phyloP scores from a whole-genome alignment of 2,888 invertebrate genomes.

The Agrochola macilenta region DNA sequence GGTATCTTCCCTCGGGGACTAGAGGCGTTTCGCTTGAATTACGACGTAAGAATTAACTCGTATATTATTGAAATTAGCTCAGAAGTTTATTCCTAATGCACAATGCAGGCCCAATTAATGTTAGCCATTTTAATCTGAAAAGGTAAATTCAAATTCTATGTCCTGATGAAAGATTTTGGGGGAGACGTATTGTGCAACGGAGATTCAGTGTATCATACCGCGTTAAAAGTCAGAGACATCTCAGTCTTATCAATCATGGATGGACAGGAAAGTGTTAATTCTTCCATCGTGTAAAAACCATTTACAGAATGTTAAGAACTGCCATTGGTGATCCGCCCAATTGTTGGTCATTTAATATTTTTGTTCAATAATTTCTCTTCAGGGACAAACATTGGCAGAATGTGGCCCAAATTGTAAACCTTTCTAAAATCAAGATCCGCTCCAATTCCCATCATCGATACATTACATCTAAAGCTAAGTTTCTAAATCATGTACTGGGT shows the following conservation, averaged over 20 bases:
- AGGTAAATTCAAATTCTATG: not conserved
- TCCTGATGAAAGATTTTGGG: not conserved
- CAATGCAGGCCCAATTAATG: conserved; percentile 3
- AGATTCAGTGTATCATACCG: no score
- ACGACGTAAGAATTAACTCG: conserved; percentile 55
- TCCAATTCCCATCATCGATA: conserved; percentile 8
- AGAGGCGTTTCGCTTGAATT: conserved; percentile 51
- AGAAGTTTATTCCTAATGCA: conserved; percentile 26
- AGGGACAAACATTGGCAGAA: not conserved
- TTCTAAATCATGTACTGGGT: conserved; percentile 60
- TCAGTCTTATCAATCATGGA: no score
- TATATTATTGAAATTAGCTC: conserved; percentile 51
- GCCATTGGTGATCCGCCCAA: not conserved
- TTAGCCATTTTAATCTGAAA: no score
- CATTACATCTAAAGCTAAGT: conserved; percentile 28
- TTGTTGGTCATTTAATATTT: not conserved
- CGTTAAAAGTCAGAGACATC: not conserved
- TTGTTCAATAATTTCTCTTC: not conserved
- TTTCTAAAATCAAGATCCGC: no score
- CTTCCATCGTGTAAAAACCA: not conserved
- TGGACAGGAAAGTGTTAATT: no score
- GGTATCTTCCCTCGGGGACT: conserved; percentile 44
- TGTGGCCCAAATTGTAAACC: no score
- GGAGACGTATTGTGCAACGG: not conserved
- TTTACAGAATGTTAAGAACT: not conserved